phyloP scores from a whole-genome alignment of 2,797 vertebrate species.

The Gorsachius magnificus region DNA sequence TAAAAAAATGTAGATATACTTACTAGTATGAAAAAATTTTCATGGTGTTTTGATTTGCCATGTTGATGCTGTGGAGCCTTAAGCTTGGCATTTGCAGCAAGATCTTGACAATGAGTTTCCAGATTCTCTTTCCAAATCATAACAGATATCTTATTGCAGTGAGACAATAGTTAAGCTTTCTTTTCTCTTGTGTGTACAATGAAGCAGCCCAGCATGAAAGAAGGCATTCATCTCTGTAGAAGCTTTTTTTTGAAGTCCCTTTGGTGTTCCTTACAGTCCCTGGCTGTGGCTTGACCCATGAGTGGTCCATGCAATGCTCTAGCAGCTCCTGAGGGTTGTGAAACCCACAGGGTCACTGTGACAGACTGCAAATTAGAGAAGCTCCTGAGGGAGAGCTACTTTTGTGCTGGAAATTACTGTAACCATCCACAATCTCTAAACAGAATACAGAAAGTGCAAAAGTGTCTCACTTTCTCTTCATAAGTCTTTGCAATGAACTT shows the following conservation, averaged over 20 bases:
- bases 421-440: neutral
- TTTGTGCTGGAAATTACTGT: neutral
- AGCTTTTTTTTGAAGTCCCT: neutral
- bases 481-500: neutral
- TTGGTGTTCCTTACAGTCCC: neutral
- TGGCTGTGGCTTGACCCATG: neutral
- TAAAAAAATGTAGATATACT: neutral
- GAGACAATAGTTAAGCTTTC: neutral
- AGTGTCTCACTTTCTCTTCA: neutral
- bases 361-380: neutral
- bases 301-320: neutral
- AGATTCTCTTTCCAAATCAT: neutral
- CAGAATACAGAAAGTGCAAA: neutral
- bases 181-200: neutral
- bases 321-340: neutral
- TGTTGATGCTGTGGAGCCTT: neutral
- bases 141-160: neutral
- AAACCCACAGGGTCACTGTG: neutral
- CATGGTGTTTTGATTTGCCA: neutral
- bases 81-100: neutral
- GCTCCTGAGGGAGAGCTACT: neutral
- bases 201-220: neutral
- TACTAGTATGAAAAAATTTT: neutral
- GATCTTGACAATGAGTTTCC: neutral
- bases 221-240: neutral